Base-by-base conservation (phyloP, 2,888 invertebrate genomes). In the Cephus nigrinus region DNA sequence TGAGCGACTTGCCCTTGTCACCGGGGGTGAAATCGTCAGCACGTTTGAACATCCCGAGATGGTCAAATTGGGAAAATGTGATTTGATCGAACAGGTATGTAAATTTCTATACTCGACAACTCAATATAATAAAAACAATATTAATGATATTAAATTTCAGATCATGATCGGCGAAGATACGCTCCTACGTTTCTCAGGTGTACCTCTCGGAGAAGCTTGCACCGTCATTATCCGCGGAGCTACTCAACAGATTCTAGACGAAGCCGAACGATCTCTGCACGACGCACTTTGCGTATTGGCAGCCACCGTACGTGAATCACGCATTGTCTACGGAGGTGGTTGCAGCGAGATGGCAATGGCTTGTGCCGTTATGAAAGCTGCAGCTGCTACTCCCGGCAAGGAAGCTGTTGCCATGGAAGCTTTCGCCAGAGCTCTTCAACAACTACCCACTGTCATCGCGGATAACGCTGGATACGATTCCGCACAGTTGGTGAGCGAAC, bases 381-480 rank as follows among this genome's bases (percentile, higher is more conserved):
- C 98, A 0, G 94, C 96, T 3, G 95, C 96, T 86, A 98, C 98
- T 0, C 94, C 99, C 0, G 99, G 99, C 85, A 99, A 99, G 92
- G 99, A 99, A 93, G 96, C 99, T 3, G 96, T 98, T 30, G 99
- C 99, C 0, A 98, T 98, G 93, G 99, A 99, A 92, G 95, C 98
- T 0, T 99, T 97, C 93, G 98, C 97, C 40, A 94, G 94, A 81
- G 98, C 99, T 31, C 94, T 99, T 73, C 94, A 96, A 80, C 94
- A 97, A 86, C 93, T 99, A 85, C 99, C 99, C 0, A 97, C 97
- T 33, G 97, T 97, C 78, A 99, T 99, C 82, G 98, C 99, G 68
- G 99, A 99, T 92, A 99, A 99, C 92, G 99, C 98, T 79, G 99
- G 99, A 79, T 98, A 97, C 91, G 99, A 99, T 93, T 98, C 98